Evolutionary conservation across 2,113 vertebrate genomes (phyloP).

Genomic region (Corydoras maculifer): DNA sequence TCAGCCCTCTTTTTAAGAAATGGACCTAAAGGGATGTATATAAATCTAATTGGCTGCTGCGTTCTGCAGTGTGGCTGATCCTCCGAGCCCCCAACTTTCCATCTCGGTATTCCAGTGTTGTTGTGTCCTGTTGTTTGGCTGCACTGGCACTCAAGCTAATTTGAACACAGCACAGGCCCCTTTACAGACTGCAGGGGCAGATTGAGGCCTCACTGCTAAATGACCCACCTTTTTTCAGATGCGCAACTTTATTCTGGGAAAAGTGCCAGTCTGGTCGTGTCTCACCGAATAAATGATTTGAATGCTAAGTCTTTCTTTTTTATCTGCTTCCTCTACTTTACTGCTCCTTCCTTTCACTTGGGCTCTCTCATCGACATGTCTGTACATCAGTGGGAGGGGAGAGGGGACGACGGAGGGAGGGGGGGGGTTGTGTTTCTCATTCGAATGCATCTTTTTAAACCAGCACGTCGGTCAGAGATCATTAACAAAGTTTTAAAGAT

Average conservation of each 20-base stretch:
- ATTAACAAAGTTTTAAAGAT: neutral
- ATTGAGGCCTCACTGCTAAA: neutral
- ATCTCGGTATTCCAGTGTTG: neutral
- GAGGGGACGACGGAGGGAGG: too few relatives aligned
- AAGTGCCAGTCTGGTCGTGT: neutral
- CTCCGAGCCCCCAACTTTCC: neutral
- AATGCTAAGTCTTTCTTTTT: neutral
- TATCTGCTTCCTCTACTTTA: neutral
- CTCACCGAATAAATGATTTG: neutral
- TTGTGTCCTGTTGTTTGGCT: constrained; percentile 8
- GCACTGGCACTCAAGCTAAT: neutral
- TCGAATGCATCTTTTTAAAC: too few relatives aligned
- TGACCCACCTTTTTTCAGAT: constrained; percentile 3
- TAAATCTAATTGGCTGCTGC: too few relatives aligned
- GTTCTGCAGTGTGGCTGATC: neutral
- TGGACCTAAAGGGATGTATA: too few relatives aligned
- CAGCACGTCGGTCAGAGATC: too few relatives aligned
- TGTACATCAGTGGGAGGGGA: too few relatives aligned
- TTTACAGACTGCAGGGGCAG: neutral
- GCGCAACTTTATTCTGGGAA: neutral
- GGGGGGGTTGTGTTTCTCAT: too few relatives aligned
- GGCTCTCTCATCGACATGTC: too few relatives aligned
- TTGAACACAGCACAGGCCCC: neutral
- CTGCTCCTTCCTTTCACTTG: neutral
- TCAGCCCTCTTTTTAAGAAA: too few relatives aligned